Evolutionary conservation across 2,113 vertebrate genomes (phyloP), one percentile per base, ranked within the genome.

Genomic region (Pipra filicauda): DNA sequence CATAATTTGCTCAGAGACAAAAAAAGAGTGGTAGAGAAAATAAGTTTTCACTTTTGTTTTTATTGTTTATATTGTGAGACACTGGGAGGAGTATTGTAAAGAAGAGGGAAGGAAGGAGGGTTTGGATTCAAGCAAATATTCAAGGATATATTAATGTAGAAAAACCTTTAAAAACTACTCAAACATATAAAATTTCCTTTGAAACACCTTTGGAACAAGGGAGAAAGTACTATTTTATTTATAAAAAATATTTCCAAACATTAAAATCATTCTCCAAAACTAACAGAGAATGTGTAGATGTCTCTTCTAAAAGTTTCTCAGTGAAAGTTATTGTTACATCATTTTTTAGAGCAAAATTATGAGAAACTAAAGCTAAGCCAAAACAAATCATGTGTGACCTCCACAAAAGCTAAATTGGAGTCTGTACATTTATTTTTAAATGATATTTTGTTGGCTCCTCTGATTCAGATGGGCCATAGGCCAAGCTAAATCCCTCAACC

Each of bases 401-500:
- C 70, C 54, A 66, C 49, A 88, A 61, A 72, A 93, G 26, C 20
- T 91, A 93, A 91, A 95, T 8, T 85, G 33, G 74, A 93, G 52
- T 23, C 74, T 75, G 54, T 66, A 73, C 26, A 48, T 66, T 94
- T 82, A 80, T 93, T 89, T 89, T 59, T 59, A 57, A 93, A 48
- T 70, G 0, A 54, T 71, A 62, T 75, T 88, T 88, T 73, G 12
- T 87, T 89, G 64, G 12, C 5, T 88, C 0, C 33, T 95, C 58
- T 92, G 20, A 73, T 89, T 51, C 48, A 83, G 16, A 88, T 88
- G 54, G 59, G 71, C 30, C 0, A 4, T 37, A 91, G 85, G 93
- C 81, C 93, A 96, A 89, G 64, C 39, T 89, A 61, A 96, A 95
- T 93, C 59, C 22, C 75, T 96, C 94, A 95, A 85, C 93, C 93